Evolutionary conservation across 2,888 invertebrate species (phyloP), one percentile per base, ranked within the genome.

Genomic region (Ceraclea dissimilis): DNA sequence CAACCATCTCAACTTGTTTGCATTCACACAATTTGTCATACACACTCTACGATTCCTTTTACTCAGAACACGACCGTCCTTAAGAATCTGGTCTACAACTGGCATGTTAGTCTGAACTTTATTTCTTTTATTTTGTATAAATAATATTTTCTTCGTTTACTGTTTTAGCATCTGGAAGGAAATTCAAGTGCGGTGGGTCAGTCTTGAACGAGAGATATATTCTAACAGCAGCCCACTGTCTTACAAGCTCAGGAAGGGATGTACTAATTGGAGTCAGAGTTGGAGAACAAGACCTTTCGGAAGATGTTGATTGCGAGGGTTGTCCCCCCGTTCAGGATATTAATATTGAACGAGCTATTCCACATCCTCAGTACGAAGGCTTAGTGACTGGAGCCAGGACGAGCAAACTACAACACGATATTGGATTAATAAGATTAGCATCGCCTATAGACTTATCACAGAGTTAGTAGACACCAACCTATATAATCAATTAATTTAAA

Each of bases 251-350:
- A 16, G 26, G 20, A 17, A 31, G 43, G 1, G 39, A 80, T 33
- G 67, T 64, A 20, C 59, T 76, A 48, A 64, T 71, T 6, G 76
- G 77, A 1, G 80, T 83, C 6, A 70, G 85, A n/a, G 69, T 86
- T 2, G 86, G 86, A 1, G 86, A 86, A 56, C 78, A 84, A 62
- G 76, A 79, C 63, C 64, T 74, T 47, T 67, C 66, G 49, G 69
- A 68, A 0, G 70, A 72, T 55, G 70, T 68, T 10, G 73, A 79
- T 65, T 75, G 84, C 66, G 69, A 73, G 65, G 77, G 78, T 57
- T 76, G 76, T 0, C 75, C 76, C 0, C 68, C 68, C 1, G 66
- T 70, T 8, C 78, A 78, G 60, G 75, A 80, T 62, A 73, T 78
- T n/a, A 61, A 66, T 2, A 69, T 82, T 47, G 78, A 73, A 5